These are phyloP conservation scores for Agriotes lineatus DNA, from an alignment of 2,888 invertebrate species.

Conservation along the genomic window DNA sequence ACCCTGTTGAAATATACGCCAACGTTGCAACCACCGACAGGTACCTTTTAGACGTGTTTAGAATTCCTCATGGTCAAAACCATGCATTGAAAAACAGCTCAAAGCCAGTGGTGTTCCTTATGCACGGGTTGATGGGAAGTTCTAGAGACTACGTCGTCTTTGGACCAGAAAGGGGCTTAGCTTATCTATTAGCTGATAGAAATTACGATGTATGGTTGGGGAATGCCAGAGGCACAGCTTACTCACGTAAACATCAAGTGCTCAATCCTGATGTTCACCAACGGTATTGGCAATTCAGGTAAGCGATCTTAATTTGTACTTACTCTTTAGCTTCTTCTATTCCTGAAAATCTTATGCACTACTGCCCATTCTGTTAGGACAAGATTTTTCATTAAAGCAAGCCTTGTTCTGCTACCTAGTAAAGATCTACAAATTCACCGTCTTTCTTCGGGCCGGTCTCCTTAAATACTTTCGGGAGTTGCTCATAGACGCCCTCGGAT, in stretches of 20 bases:
- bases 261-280: constrained; percentile 57
- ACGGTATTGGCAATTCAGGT: constrained; percentile 65
- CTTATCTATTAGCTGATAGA: constrained; percentile 63
- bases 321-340: too few species aligned
- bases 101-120: constrained; percentile 73
- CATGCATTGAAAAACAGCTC: constrained; percentile 57
- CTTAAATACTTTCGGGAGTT: too few species aligned
- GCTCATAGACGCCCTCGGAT: too few species aligned
- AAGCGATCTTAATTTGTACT: background rate
- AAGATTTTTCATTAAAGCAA: too few species aligned
- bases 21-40: constrained; percentile 64
- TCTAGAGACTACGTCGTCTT: constrained; percentile 81
- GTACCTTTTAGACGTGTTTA: constrained; percentile 64
- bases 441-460: too few species aligned
- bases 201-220: constrained; percentile 73
- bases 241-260: constrained; percentile 67
- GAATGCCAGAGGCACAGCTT: constrained; percentile 72
- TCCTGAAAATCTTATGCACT: too few species aligned
- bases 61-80: constrained; percentile 60
- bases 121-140: constrained; percentile 82
- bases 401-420: too few species aligned
- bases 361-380: too few species aligned
- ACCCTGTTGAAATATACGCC: constrained; percentile 62
- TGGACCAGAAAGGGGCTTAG: constrained; percentile 71
- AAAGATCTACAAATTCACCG: too few species aligned